Evolutionary conservation across 2,888 invertebrate species (phyloP), one percentile per base, ranked within the genome.

Genomic region (Physocephala rufipes): DNA sequence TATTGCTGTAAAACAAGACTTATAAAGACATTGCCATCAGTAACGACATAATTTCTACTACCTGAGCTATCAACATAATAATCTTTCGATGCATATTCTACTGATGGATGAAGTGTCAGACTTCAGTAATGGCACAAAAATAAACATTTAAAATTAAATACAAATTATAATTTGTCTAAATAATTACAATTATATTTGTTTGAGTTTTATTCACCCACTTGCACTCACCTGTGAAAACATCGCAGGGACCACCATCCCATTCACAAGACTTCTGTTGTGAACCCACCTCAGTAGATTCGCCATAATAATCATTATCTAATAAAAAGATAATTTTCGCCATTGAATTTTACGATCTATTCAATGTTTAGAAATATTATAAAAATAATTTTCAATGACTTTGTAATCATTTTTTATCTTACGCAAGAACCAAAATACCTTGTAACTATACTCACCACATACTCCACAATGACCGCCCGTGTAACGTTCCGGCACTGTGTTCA

Each of bases 401-500:
- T 9, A 9, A 36, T 36, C 36, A n/a, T n/a, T 36, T 36, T 36
- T 9, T 36, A 36, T 36, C 36, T 36, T 4, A 36, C 9, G 9
- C 36, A 36, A 36, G 36, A 4, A 36, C 36, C 36, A 36, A n/a
- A n/a, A n/a, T n/a, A n/a, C n/a, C n/a, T n/a, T n/a, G n/a, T n/a
- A n/a, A n/a, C n/a, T n/a, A 43, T 45, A 24, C 75, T 75, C 51
- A 82, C 90, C 58, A 88, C 86, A 95, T 94, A 90, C 90, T 87
- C 97, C 95, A 82, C 97, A 97, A 80, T 94, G 95, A 76, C 93
- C 92, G 0, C 97, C 97, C 0, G 91, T 91, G 81, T 95, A 95
- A 1, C 96, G 97, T 51, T 89, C 88, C 0, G 94, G 94, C 97
- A 97, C 80, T 94, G 92, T 0, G 95, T 93, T 84, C 96, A 97